Percentiles rank a stretch among this genome's conserved stretches.
Conservation (phyloP, 2,113 vertebrate species). For the Seriola dumerili region DNA sequence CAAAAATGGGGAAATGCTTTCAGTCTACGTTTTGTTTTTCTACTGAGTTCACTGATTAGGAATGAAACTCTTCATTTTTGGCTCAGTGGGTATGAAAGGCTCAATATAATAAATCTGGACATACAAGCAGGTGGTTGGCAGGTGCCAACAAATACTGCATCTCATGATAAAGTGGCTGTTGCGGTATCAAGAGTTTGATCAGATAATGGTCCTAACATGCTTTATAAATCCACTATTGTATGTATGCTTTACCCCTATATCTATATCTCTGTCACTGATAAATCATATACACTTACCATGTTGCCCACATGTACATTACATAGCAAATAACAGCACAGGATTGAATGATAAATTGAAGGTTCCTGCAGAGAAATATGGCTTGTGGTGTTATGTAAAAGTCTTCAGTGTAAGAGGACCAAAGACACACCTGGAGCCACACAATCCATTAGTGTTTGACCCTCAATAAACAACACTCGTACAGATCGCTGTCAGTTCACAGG, state of each 20-base stretch:
- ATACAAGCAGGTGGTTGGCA: background rate
- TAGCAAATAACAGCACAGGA: background rate
- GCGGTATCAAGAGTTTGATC: constrained; percentile 5
- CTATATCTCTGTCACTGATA: background rate
- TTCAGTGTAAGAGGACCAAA: background rate
- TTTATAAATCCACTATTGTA: constrained; percentile 8
- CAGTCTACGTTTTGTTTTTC: constrained; percentile 13
- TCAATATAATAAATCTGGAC: background rate
- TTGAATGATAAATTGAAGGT: background rate
- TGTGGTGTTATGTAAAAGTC: constrained; percentile 40
- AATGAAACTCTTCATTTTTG: constrained; percentile 15
- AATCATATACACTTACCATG: background rate
- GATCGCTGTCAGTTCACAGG: constrained; percentile 13
- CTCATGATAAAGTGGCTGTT: background rate
- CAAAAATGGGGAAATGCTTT: constrained; percentile 16
- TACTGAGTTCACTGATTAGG: constrained; percentile 28
- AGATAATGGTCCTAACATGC: constrained; percentile 28
- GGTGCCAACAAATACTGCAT: constrained; percentile 21
- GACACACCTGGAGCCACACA: constrained; percentile 32
- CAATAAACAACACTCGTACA: constrained; percentile 23
- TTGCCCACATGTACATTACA: background rate
- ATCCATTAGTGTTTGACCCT: constrained; percentile 38
- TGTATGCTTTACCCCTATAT: background rate
- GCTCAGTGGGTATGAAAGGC: constrained; percentile 12
- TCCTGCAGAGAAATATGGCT: background rate